Evolutionary conservation across 2,888 invertebrate genomes (phyloP).

Genomic region (Lasioglossum leucozonium): DNA sequence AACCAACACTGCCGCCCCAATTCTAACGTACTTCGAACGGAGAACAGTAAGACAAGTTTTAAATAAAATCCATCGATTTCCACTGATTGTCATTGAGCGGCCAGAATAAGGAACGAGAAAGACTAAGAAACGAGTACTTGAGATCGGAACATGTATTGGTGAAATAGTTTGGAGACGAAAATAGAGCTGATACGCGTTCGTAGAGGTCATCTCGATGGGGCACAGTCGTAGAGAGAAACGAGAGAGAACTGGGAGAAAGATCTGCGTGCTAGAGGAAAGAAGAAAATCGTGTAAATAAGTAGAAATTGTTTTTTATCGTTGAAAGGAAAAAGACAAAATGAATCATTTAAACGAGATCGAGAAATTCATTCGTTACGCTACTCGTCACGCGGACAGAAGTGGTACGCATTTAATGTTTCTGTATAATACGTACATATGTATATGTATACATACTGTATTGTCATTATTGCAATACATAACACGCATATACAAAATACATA

Average conservation of each 20-base stretch:
- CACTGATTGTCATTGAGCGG: constrained; percentile 66
- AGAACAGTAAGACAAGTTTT: constrained; percentile 32
- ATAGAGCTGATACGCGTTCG: constrained; percentile 32
- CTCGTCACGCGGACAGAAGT: constrained; percentile 69
- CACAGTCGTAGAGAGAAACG: constrained; percentile 39
- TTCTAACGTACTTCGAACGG: constrained; percentile 67
- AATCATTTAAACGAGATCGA: constrained; percentile 64
- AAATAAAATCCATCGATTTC: constrained; percentile 60
- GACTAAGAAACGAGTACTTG: background rate
- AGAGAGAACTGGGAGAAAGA: constrained; percentile 34
- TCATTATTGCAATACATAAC: constrained; percentile 66
- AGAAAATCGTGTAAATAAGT: constrained; percentile 69
- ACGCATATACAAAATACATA: constrained; percentile 40
- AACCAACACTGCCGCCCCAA: constrained; percentile 73
- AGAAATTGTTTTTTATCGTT: constrained; percentile 67
- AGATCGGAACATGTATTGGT: background rate
- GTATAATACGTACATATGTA: constrained; percentile 17
- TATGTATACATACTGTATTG: constrained; percentile 58
- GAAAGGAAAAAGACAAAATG: constrained; percentile 1
- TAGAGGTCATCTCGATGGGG: constrained; percentile 25
- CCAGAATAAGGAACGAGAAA: constrained; percentile 40
- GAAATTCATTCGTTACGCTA: constrained; percentile 69
- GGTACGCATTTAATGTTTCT: constrained; percentile 55
- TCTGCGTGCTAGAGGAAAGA: constrained; percentile 50
- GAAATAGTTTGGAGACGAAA: background rate